These are phyloP conservation scores for Ametastegia equiseti DNA, from an alignment of 2,888 invertebrate species.

Conservation along the genomic window DNA sequence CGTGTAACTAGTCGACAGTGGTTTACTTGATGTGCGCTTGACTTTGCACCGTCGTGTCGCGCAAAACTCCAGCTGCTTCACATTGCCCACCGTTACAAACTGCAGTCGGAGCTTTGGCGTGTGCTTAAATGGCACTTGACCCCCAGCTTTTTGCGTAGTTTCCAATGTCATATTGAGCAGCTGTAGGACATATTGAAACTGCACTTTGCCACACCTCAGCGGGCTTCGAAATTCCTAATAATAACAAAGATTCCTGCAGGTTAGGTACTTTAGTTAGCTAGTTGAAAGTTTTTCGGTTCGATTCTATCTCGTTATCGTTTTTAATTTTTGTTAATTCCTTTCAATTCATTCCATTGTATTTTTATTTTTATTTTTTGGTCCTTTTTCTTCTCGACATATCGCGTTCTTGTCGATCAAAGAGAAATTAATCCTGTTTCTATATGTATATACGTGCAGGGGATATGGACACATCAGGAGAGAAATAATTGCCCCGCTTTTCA, in stretches of 20 bases:
- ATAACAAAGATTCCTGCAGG: neutral
- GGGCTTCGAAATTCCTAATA: neutral
- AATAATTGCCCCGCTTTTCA: slow-evolving; percentile 50
- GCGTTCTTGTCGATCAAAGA: slow-evolving; percentile 7
- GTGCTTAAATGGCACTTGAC: neutral
- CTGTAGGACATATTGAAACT: neutral
- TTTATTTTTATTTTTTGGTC: neutral
- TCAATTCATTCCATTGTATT: neutral
- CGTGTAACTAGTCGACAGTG: neutral
- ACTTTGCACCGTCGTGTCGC: neutral
- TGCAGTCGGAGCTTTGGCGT: neutral
- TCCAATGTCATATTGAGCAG: neutral
- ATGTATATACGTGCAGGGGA: neutral
- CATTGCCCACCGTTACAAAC: neutral
- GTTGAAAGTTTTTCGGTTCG: too few relatives aligned
- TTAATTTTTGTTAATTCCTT: too few relatives aligned
- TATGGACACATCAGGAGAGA: neutral
- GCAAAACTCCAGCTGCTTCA: neutral
- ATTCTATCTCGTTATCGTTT: too few relatives aligned
- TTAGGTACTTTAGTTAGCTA: neutral
- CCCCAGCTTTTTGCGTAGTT: neutral
- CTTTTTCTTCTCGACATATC: neutral
- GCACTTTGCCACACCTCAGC: neutral
- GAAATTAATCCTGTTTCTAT: slow-evolving; percentile 27
- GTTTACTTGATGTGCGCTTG: neutral